Evolutionary conservation across 1,140 invertebrate genomes (phyloP).

Genomic region (Oreohelix idahoensis): DNA sequence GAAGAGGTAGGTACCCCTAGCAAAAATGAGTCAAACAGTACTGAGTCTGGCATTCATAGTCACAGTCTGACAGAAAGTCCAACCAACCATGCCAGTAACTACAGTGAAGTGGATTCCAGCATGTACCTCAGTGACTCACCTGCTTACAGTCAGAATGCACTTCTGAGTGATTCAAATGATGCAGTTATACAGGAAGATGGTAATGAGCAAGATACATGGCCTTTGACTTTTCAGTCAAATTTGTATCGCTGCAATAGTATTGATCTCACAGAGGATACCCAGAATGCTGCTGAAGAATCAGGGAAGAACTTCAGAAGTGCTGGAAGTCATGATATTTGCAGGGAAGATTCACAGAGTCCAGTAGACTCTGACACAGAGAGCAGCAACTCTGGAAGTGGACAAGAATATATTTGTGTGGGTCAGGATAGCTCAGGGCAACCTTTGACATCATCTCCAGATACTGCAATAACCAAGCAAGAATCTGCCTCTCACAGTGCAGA

Average conservation of each 20-base stretch:
- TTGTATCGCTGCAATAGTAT: not conserved
- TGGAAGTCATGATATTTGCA: not conserved
- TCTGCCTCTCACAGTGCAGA: not conserved
- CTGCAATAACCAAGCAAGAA: not conserved
- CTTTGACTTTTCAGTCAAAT: not conserved
- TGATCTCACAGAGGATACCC: not conserved
- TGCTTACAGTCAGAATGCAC: not conserved
- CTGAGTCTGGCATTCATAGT: not conserved
- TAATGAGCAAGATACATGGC: not conserved
- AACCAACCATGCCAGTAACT: not conserved
- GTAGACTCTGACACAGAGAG: slow-evolving; percentile 12
- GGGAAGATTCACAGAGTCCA: not conserved
- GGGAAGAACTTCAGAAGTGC: not conserved
- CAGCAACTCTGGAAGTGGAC: not conserved
- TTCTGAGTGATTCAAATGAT: not conserved
- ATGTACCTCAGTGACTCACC: not conserved
- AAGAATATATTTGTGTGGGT: slow-evolving; percentile 33
- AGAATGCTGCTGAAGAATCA: not conserved
- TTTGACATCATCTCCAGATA: not conserved
- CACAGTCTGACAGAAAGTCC: not conserved
- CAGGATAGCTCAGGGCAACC: slow-evolving; percentile 1
- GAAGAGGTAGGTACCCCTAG: not conserved
- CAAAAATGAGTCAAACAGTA: not conserved
- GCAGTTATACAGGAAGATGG: not conserved
- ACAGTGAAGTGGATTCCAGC: not conserved